Evolutionary conservation across 2,888 invertebrate species (phyloP), one percentile per base, ranked within the genome.

Genomic region (Megalurothrips usitatus): DNA sequence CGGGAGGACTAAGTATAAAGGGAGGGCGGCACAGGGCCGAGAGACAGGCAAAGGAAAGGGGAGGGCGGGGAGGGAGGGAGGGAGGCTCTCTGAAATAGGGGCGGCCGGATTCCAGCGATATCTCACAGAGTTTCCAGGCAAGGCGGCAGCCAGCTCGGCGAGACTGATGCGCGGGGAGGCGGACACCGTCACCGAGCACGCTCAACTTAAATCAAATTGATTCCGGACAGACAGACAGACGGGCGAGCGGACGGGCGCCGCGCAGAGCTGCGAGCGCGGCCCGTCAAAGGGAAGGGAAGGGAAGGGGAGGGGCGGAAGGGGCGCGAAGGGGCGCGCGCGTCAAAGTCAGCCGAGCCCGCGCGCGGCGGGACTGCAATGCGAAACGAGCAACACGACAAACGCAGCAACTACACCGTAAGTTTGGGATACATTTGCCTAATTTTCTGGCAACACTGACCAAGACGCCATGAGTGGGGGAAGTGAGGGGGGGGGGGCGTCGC

Each of bases 141-240:
- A 43, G 6, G 34, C 34, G 6, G 34, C 34, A 43, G 6, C 34
- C 34, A 43, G 34, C 34, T 43, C 34, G 34, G 3, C 34, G 34
- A 43, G 58, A 58, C 58, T 17, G 17, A 58, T 58, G 58, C 58
- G 1, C 52, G 58, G 19, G 19, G 58, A 58, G 58, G 12, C 68
- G 1, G 23, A 23, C 26, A 23, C 68, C 12, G 26, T 26, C 23
- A 11, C 68, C 23, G 26, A 26, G 68, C 68, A 68, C 68, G 68
- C 23, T 26, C 68, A 9, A 26, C 68, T 75, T 75, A 75, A 75
- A 75, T 75, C 68, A 75, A 75, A 23, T 75, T 75, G 23, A 75
- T 26, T 75, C 68, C 6, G 26, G 26, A 23, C 68, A 23, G 9
- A 43, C 58, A 10, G 58, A 58, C 58, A 58, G 58, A 19, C 58